phyloP scores from a whole-genome alignment of 1,140 invertebrate genomes.

The Gonioctena quinquepunctata region DNA sequence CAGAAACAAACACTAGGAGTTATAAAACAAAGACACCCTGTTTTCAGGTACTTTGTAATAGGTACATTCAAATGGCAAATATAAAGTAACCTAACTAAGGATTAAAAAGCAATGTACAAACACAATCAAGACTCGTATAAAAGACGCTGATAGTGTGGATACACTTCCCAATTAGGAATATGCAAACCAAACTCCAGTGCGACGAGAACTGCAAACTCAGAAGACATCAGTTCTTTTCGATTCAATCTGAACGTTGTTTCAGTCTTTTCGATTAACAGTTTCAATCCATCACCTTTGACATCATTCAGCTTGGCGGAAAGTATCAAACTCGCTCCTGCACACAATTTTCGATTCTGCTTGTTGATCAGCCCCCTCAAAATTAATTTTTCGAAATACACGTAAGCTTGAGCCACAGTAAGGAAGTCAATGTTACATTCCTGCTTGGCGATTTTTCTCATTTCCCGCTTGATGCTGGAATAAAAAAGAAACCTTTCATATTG shows the following conservation, averaged over 20 bases:
- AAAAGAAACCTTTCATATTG: neutral
- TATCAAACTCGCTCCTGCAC: constrained; percentile 91
- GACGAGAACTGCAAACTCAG: constrained; percentile 93
- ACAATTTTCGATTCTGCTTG: constrained; percentile 93
- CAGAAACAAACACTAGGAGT: no score
- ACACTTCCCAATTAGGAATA: constrained; percentile 86
- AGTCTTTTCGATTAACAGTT: constrained; percentile 87
- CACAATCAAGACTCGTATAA: constrained; percentile 82
- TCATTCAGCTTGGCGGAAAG: constrained; percentile 96
- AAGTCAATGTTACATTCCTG: constrained; percentile 84
- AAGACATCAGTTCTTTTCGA: constrained; percentile 86
- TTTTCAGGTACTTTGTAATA: no score
- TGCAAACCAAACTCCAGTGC: constrained; percentile 94
- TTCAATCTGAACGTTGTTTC: constrained; percentile 89
- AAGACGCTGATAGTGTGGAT: constrained; percentile 93
- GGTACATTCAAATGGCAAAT: no score
- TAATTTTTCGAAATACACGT: constrained; percentile 97
- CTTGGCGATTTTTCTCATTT: constrained; percentile 93
- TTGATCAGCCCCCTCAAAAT: constrained; percentile 91
- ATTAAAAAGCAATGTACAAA: no score
- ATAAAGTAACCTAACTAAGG: no score
- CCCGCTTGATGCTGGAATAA: constrained; percentile 82
- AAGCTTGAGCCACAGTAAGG: constrained; percentile 91
- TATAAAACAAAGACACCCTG: no score
- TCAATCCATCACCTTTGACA: constrained; percentile 86